Percentiles rank a stretch among this genome's conserved stretches.
phyloP scores from a whole-genome alignment of 2,797 vertebrate genomes.

The Pteropus rufus region DNA sequence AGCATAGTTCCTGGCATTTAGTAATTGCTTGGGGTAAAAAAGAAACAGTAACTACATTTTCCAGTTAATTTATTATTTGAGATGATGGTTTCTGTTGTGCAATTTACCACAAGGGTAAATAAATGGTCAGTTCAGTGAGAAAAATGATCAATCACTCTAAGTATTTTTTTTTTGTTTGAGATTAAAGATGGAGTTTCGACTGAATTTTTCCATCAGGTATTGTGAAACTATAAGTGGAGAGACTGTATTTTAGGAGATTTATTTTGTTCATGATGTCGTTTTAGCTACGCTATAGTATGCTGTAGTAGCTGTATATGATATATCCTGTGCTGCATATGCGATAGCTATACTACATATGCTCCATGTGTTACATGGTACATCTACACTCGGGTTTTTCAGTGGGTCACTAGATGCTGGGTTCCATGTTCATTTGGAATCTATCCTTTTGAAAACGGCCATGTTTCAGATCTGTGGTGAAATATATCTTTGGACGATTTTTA shows the following conservation, averaged over 20 bases:
- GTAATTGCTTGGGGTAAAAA: not conserved
- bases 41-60: not conserved
- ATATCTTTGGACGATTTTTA: not conserved
- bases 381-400: not conserved
- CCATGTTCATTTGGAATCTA: not conserved
- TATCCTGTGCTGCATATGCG: rapidly evolving
- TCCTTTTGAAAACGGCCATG: not conserved
- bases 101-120: not conserved
- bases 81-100: not conserved
- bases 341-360: rapidly evolving
- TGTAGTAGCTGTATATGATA: rapidly evolving
- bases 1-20: not conserved
- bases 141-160: not conserved
- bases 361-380: rapidly evolving
- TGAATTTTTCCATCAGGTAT: not conserved
- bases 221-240: not conserved
- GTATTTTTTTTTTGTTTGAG: not conserved
- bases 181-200: not conserved
- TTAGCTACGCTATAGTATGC: rapidly evolving
- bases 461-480: not conserved
- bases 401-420: not conserved
- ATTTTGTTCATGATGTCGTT: not conserved
- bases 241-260: not conserved
- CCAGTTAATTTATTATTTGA: not conserved
- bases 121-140: not conserved